Base-by-base conservation (phyloP, 2,113 vertebrate genomes). In the Callocephalon fimbriatum region DNA sequence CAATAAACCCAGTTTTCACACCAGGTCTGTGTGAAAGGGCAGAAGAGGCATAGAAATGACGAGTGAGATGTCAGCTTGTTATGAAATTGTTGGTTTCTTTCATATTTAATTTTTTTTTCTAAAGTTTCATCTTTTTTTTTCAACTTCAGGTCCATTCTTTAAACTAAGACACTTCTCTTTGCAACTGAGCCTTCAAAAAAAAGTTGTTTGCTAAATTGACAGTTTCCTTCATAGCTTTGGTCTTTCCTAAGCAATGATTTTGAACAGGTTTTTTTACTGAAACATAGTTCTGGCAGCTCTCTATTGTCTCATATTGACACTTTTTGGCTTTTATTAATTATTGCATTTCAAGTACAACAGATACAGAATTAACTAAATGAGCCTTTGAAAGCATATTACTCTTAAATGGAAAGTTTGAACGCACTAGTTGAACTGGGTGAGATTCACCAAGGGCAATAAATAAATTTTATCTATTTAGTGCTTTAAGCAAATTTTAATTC, bases 401-500 rank as follows among this genome's bases (percentile, higher is more conserved):
- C 45, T 71, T 51, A 63, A 68, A 88, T n/a, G 18, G 44, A 76
- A 93, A 40, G 11, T 45, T 92, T 61, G 80, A 54, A 92, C 92
- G 56, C n/a, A 66, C 32, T 71, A 59, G 40, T 70, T 88, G 65
- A 94, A 68, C n/a, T 44, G 26, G 32, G 37, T 89, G 56, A 80
- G 56, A 95, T 93, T 86, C 27, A 73, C 22, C 38, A 73, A 4
- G 3, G n/a, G 37, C 23, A 86, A 54, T 66, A 88, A 95, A 86
- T 76, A 26, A 35, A 37, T 91, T 90, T 5, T 66, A 85, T 35
- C 44, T 86, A 32, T 59, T 89, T 70, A 80, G 18, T 61, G 23
- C 94, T 97, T 96, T 92, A 88, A 84, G 82, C 44, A 94, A 88
- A 75, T 65, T 94, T 96, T 87, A 93, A 91, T 88, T 92, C 70